A percentile compares a stretch with the other conserved stretches of the same genome.
Conservation (phyloP, 1,140 invertebrate genomes). For the Heliconius congener region DNA sequence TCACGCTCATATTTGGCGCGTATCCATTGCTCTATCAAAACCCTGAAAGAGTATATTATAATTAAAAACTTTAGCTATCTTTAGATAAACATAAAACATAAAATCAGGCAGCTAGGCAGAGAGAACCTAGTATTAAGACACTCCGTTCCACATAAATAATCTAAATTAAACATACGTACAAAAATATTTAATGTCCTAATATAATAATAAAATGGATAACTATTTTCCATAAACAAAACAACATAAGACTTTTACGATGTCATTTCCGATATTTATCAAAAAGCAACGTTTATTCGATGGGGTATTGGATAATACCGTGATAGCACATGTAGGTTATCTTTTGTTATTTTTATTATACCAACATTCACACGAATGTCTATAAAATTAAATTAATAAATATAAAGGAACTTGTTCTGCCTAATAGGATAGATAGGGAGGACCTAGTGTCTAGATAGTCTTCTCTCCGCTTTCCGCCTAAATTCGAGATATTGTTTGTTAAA, state of each 20-base stretch:
- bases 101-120: too few relatives aligned
- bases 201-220: neutral
- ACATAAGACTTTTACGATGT: neutral
- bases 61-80: too few relatives aligned
- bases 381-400: neutral
- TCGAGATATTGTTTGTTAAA: too few relatives aligned
- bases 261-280: slow-evolving; percentile 11
- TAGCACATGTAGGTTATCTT: slow-evolving; percentile 51
- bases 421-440: too few relatives aligned
- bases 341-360: slow-evolving; percentile 39
- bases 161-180: too few relatives aligned
- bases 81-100: too few relatives aligned
- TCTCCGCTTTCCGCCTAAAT: too few relatives aligned
- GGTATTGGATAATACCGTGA: slow-evolving; percentile 46
- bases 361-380: neutral
- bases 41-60: slow-evolving; percentile 79
- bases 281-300: slow-evolving; percentile 34
- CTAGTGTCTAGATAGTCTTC: too few relatives aligned
- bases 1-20: slow-evolving; percentile 93
- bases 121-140: too few relatives aligned
- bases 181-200: too few relatives aligned
- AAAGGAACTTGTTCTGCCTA: too few relatives aligned
- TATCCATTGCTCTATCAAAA: slow-evolving; percentile 95
- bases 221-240: neutral
- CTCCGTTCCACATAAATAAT: too few relatives aligned